Conservation (phyloP, 2,888 invertebrate genomes). For the Zygogramma bicolorata region DNA sequence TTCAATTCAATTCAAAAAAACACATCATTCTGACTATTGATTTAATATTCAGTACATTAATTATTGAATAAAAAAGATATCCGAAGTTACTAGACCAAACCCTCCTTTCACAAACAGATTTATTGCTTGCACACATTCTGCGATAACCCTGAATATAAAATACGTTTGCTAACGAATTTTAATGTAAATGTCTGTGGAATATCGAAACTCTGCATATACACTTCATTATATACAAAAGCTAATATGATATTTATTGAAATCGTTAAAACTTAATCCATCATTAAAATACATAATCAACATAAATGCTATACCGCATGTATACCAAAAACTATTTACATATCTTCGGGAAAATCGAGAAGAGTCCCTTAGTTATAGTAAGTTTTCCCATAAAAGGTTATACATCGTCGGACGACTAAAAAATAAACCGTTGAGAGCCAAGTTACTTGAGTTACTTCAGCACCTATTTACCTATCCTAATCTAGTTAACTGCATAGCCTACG, state of each 20-base stretch:
- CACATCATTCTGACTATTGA: too few species aligned
- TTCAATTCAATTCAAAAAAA: too few species aligned
- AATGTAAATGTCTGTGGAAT: background rate
- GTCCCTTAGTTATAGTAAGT: constrained; percentile 18
- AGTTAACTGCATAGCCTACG: background rate
- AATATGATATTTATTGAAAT: constrained; percentile 1
- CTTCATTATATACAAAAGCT: constrained; percentile 35
- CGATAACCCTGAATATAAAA: too few species aligned
- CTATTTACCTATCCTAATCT: background rate
- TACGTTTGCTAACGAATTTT: background rate
- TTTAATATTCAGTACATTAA: too few species aligned
- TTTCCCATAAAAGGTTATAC: constrained; percentile 27
- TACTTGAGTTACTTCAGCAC: background rate
- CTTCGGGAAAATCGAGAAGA: constrained; percentile 16
- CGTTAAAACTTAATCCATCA: constrained; percentile 8
- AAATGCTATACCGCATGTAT: constrained; percentile 52
- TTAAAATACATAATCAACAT: constrained; percentile 34
- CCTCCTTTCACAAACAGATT: too few species aligned
- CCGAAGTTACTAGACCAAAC: too few species aligned
- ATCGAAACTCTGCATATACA: constrained; percentile 30
- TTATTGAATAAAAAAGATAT: too few species aligned
- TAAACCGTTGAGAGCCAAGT: constrained; percentile 7
- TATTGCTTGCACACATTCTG: too few species aligned
- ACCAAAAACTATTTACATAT: constrained; percentile 39
- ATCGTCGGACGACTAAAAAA: constrained; percentile 37